Percentiles rank a stretch among this genome's conserved stretches.
phyloP scores from a whole-genome alignment of 2,113 vertebrate species.

The Rattus rattus region DNA sequence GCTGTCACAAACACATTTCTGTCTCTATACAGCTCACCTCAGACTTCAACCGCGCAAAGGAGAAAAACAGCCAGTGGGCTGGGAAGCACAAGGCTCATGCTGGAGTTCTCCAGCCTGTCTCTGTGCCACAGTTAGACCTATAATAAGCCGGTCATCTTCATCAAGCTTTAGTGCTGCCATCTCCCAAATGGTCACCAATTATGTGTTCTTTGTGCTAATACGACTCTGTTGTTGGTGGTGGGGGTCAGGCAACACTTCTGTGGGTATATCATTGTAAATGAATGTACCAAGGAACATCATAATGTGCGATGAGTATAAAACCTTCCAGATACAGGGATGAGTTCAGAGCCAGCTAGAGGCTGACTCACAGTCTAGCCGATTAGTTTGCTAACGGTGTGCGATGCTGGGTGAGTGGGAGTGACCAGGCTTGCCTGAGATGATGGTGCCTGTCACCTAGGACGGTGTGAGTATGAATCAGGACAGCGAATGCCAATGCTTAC shows the following conservation, averaged over 20 bases:
- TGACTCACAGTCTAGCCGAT: neutral
- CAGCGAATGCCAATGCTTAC: neutral
- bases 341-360: neutral
- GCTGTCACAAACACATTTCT: neutral
- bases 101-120: neutral
- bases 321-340: neutral
- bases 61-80: neutral
- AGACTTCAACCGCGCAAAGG: neutral
- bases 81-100: neutral
- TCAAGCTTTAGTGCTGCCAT: accelerated
- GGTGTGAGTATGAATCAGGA: neutral
- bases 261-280: neutral
- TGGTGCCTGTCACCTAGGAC: neutral
- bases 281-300: neutral
- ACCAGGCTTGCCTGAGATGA: neutral
- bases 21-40: neutral
- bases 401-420: neutral
- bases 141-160: neutral
- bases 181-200: neutral
- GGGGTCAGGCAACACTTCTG: neutral
- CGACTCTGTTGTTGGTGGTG: neutral
- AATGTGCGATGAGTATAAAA: neutral
- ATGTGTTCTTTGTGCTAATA: neutral
- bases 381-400: neutral
- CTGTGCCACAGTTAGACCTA: neutral